Percentiles rank a stretch among this genome's conserved stretches.
phyloP scores from a whole-genome alignment of 2,797 vertebrate genomes.

The Loris lydekkerianus region DNA sequence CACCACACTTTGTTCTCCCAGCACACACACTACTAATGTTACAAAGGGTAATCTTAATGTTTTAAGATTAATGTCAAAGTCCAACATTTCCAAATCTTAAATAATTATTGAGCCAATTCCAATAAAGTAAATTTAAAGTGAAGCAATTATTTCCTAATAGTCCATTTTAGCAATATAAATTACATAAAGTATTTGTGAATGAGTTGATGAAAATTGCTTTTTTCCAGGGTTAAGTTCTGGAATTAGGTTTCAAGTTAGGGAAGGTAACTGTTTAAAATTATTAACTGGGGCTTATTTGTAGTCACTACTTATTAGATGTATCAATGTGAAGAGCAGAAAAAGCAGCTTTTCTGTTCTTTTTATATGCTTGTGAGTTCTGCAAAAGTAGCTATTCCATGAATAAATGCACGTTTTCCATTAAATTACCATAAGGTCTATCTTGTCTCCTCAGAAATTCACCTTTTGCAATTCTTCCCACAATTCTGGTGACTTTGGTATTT shows the following conservation, averaged over 20 bases:
- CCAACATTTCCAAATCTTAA: neutral
- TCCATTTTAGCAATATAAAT: neutral
- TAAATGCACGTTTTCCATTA: neutral
- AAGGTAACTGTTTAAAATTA: neutral
- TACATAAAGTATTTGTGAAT: neutral
- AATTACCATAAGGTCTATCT: neutral
- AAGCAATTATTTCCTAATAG: neutral
- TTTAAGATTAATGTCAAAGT: neutral
- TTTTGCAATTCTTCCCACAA: neutral
- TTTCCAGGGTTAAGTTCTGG: neutral
- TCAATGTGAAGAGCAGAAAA: neutral
- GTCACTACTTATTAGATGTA: neutral
- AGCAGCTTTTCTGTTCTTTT: neutral
- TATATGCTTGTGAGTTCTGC: neutral
- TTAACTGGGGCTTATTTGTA: neutral
- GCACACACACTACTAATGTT: neutral
- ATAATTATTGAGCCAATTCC: conserved; percentile 4
- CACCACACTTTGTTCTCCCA: neutral
- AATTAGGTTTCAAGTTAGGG: conserved; percentile 6
- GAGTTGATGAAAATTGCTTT: neutral
- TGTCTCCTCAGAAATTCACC: neutral
- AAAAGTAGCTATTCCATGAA: neutral
- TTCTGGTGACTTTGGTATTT: neutral
- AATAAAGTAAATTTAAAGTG: neutral
- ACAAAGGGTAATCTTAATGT: neutral